Evolutionary conservation across 2,113 vertebrate genomes (phyloP).

Genomic region (Thymallus thymallus): DNA sequence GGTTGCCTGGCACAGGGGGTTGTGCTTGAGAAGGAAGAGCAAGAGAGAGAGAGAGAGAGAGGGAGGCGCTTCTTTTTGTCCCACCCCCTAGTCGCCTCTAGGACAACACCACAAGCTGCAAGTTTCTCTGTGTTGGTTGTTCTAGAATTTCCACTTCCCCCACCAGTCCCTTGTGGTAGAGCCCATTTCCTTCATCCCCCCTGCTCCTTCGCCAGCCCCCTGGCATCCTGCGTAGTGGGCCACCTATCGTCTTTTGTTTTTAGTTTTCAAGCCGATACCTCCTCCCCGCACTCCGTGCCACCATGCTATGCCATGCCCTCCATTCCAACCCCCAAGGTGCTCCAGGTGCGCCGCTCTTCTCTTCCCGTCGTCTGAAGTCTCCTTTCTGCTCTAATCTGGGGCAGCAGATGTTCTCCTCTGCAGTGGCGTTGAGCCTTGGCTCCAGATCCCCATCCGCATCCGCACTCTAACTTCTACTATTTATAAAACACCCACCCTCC

Average conservation of each 20-base stretch:
- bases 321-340: slow-evolving; percentile 12
- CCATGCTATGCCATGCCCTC: slow-evolving; percentile 31
- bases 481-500: slow-evolving; percentile 68
- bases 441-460: slow-evolving; percentile 23
- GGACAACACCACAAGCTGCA: slow-evolving; percentile 60
- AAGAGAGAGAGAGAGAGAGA: slow-evolving; percentile 43
- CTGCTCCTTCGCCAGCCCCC: background rate
- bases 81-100: slow-evolving; percentile 42
- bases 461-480: slow-evolving; percentile 25
- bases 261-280: slow-evolving; percentile 20
- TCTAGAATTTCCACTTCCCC: slow-evolving; percentile 22
- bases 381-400: slow-evolving; percentile 29
- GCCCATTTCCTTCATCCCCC: slow-evolving; percentile 13
- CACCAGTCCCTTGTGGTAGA: slow-evolving; percentile 28
- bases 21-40: slow-evolving; percentile 57
- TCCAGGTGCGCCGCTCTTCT: slow-evolving; percentile 1
- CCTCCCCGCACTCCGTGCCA: slow-evolving; percentile 27
- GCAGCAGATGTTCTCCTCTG: slow-evolving; percentile 43
- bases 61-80: slow-evolving; percentile 65
- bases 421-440: slow-evolving; percentile 8
- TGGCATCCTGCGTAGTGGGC: slow-evolving; percentile 18
- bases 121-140: slow-evolving; percentile 56
- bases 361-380: slow-evolving; percentile 14
- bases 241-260: slow-evolving; percentile 45
- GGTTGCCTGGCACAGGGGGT: slow-evolving; percentile 70